A percentile compares a stretch with the other conserved stretches of the same genome.
Evolutionary conservation across 2,113 vertebrate species (phyloP).

Genomic region (Aptenodytes patagonicus): DNA sequence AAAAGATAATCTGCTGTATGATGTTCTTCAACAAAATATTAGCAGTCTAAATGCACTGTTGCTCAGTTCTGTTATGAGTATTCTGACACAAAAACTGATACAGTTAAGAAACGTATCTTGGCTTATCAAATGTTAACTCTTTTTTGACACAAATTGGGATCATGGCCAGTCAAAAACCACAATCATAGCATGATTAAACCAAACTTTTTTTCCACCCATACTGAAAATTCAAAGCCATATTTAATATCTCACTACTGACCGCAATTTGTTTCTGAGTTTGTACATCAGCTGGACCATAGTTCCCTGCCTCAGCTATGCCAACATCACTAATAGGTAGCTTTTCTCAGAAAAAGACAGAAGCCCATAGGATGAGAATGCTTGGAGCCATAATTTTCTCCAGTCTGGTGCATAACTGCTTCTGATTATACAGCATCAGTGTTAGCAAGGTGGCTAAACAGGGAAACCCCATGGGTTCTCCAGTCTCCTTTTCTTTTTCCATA

Average conservation of each 20-base stretch:
- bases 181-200: background rate
- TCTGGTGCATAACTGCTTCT: background rate
- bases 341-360: background rate
- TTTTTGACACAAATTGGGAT: background rate
- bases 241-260: background rate
- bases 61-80: background rate
- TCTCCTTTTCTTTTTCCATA: background rate
- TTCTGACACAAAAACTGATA: background rate
- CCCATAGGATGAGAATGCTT: background rate
- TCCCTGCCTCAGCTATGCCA: background rate
- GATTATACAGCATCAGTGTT: background rate
- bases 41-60: background rate
- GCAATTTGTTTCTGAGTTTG: background rate
- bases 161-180: background rate
- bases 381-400: background rate
- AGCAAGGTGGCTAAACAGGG: background rate
- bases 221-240: background rate
- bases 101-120: background rate
- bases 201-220: background rate
- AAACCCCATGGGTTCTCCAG: background rate
- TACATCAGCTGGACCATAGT: background rate
- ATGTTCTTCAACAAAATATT: background rate
- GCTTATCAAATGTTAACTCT: background rate
- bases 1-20: background rate
- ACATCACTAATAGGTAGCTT: background rate